These are phyloP conservation scores for Barbus barbus DNA, from an alignment of 2,113 vertebrate genomes.

Conservation along the genomic window DNA sequence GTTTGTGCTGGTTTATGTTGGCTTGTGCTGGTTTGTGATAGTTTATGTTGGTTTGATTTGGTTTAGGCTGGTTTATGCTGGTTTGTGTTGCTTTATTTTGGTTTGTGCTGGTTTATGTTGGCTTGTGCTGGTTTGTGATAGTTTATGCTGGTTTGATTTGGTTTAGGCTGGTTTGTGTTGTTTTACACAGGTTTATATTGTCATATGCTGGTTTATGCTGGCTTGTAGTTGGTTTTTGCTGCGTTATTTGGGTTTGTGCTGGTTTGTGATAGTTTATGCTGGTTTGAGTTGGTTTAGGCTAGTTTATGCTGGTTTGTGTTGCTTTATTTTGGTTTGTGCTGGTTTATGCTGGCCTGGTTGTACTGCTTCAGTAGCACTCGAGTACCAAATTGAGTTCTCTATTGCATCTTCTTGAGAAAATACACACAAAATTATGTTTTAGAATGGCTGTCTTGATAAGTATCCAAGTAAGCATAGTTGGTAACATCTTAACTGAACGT, in stretches of 20 bases:
- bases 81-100: no score
- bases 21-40: no score
- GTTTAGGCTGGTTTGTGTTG: neutral
- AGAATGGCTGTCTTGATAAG: no score
- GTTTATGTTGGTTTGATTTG: no score
- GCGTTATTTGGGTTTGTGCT: no score
- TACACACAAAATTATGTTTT: neutral
- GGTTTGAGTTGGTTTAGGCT: neutral
- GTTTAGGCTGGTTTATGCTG: accelerated
- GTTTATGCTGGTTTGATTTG: no score
- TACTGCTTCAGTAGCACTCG: neutral
- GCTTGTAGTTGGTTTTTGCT: neutral
- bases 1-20: no score
- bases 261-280: no score
- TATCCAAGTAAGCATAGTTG: no score
- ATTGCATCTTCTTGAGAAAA: neutral
- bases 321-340: neutral
- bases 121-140: no score
- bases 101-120: no score
- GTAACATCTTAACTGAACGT: no score
- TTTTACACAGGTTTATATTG: accelerated
- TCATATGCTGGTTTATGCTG: neutral
- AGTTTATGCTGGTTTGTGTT: neutral
- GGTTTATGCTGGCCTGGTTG: neutral
- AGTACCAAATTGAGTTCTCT: neutral